Evolutionary conservation across 2,797 vertebrate species (phyloP).

Genomic region (Odontamblyopus rebecca): DNA sequence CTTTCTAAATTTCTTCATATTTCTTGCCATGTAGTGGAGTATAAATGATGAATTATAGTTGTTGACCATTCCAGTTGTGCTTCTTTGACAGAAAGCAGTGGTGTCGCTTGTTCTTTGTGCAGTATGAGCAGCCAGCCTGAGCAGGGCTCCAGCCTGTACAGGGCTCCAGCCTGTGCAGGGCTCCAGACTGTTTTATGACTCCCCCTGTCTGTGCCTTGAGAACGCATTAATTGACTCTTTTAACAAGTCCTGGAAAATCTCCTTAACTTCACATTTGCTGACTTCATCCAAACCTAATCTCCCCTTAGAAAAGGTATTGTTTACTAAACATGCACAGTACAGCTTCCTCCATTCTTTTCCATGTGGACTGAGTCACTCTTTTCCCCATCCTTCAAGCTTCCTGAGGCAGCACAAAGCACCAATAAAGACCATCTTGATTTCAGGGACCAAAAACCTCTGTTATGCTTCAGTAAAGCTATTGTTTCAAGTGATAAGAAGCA

Average conservation of each 20-base stretch:
- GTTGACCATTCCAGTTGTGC: neutral
- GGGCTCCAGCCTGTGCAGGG: slow-evolving; percentile 19
- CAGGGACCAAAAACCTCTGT: slow-evolving; percentile 14
- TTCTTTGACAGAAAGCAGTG: slow-evolving; percentile 14
- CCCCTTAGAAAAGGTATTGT: slow-evolving; percentile 21
- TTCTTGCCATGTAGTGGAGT: neutral
- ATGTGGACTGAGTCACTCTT: slow-evolving; percentile 38
- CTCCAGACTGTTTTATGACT: slow-evolving; percentile 25
- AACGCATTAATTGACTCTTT: slow-evolving; percentile 35
- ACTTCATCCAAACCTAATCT: slow-evolving; percentile 13
- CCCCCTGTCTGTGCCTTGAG: slow-evolving; percentile 17
- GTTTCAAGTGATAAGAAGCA: slow-evolving; percentile 2
- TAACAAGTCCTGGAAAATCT: slow-evolving; percentile 25
- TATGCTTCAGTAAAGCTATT: slow-evolving; percentile 8
- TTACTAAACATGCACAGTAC: slow-evolving; percentile 27
- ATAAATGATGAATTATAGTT: neutral
- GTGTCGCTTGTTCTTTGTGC: slow-evolving; percentile 20
- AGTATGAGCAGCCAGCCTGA: slow-evolving; percentile 19
- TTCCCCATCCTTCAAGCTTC: slow-evolving; percentile 23
- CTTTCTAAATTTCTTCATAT: neutral
- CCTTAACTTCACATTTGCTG: slow-evolving; percentile 16
- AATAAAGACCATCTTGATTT: slow-evolving; percentile 6
- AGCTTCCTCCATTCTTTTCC: slow-evolving; percentile 37
- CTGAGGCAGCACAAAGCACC: slow-evolving; percentile 24
- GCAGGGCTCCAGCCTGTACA: slow-evolving; percentile 19